Evolutionary conservation across 1,140 invertebrate species (phyloP), one percentile per base, ranked within the genome.

Genomic region (Macrocentrus cingulum): DNA sequence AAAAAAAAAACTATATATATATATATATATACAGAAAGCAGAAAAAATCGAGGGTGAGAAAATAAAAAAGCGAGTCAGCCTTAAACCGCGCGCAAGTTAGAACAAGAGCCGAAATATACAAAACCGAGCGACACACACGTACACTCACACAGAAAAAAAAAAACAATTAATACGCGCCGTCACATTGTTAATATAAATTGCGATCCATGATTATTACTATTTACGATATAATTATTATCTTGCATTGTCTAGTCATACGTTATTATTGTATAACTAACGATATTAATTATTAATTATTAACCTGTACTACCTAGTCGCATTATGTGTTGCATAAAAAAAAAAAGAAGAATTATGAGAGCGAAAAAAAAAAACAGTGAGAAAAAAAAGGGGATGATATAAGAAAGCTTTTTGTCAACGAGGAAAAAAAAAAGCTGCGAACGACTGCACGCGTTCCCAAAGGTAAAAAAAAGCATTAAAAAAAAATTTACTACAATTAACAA

Each of bases 141-240:
- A n/a, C n/a, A n/a, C n/a, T n/a, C n/a, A n/a, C n/a, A 56, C 44
- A 65, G 51, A 56, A 63, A 61, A 60, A 61, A 56, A 44, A 59
- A 44, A 7, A 61, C 44, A 60, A 46, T 51, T 56, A 51, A 32
- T 60, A 62, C 62, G 70, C 73, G 72, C 72, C 72, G 72, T 73
- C 68, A 78, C 70, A 77, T 79, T 79, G 75, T 80, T 79, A 69
- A 78, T 75, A 80, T 76, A 74, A 78, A 80, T 80, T 80, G 74
- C 77, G 74, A 80, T 77, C 76, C 74, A 80, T 72, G 70, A 80
- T 80, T 80, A 80, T 80, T 79, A 79, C 69, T 79, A 79, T 77
- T 80, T 79, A 80, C 68, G 67, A 79, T 79, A 78, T 79, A 79
- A 80, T 80, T 78, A 79, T 79, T 79, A 79, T 79, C 77, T 78